These are phyloP conservation scores for Magallana ariakensis DNA, from an alignment of 1,140 invertebrate genomes.

Conservation along the genomic window DNA sequence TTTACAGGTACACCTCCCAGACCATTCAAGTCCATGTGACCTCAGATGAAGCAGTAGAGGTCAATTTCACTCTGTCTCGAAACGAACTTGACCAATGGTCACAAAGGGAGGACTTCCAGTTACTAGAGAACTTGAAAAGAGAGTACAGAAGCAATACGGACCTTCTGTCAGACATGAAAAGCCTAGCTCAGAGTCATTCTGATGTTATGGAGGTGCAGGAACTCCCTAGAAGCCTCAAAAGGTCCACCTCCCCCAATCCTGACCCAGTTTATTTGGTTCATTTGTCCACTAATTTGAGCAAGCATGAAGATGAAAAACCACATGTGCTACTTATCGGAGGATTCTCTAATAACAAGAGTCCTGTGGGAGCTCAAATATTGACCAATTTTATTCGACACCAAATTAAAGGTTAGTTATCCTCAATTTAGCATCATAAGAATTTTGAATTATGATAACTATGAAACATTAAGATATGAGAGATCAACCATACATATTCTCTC, in stretches of 20 bases:
- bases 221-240: slow-evolving; percentile 68
- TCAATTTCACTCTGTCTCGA: slow-evolving; percentile 89
- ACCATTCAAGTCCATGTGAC: slow-evolving; percentile 82
- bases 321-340: slow-evolving; percentile 90
- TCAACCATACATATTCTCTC: not conserved
- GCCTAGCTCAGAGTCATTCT: slow-evolving; percentile 85
- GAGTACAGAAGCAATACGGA: slow-evolving; percentile 65
- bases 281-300: slow-evolving; percentile 56
- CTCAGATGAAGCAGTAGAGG: slow-evolving; percentile 81
- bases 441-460: too few species aligned
- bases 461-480: too few species aligned
- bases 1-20: slow-evolving; percentile 83
- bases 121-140: slow-evolving; percentile 80
- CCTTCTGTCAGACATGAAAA: slow-evolving; percentile 82
- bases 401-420: slow-evolving; percentile 79
- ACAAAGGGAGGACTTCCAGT: slow-evolving; percentile 86
- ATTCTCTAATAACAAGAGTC: slow-evolving; percentile 88
- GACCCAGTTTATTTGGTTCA: slow-evolving; percentile 72
- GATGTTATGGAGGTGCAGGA: slow-evolving; percentile 83
- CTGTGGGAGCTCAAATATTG: slow-evolving; percentile 90
- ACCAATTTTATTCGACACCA: slow-evolving; percentile 91
- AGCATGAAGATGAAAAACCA: slow-evolving; percentile 65
- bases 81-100: slow-evolving; percentile 90
- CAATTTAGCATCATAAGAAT: not conserved
- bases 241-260: slow-evolving; percentile 83